These are phyloP conservation scores for Stichodactyla helianthus DNA, from an alignment of 64 coral and sea anemone genomes.

Conservation along the genomic window DNA sequence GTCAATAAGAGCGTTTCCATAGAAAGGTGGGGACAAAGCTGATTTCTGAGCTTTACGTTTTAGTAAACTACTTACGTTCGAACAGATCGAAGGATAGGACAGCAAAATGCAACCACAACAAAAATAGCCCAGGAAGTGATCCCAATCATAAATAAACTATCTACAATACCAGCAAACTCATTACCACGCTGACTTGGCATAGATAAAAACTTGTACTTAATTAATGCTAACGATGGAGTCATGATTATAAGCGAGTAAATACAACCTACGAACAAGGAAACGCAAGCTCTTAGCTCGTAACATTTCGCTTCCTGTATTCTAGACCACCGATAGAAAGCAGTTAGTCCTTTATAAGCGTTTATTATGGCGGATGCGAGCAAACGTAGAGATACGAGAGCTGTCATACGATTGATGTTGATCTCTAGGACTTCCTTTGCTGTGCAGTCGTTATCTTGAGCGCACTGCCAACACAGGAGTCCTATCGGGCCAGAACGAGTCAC, in stretches of 20 bases:
- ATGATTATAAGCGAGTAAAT: slow-evolving; percentile 63
- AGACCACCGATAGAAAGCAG: slow-evolving; percentile 77
- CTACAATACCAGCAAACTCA: slow-evolving; percentile 62
- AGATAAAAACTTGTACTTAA: slow-evolving; percentile 80
- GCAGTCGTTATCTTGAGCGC: slow-evolving; percentile 53
- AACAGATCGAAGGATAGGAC: slow-evolving; percentile 57
- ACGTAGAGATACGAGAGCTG: slow-evolving; percentile 37
- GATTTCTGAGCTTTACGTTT: background rate
- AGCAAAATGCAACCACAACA: slow-evolving; percentile 66
- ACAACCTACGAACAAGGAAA: slow-evolving; percentile 71
- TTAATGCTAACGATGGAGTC: slow-evolving; percentile 56
- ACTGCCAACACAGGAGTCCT: slow-evolving; percentile 72
- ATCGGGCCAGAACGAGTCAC: slow-evolving; percentile 38
- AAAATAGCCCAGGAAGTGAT: slow-evolving; percentile 68
- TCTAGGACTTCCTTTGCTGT: slow-evolving; percentile 49
- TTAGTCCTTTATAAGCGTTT: slow-evolving; percentile 67
- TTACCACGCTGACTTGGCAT: slow-evolving; percentile 55
- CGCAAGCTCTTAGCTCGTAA: slow-evolving; percentile 79
- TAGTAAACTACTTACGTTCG: background rate
- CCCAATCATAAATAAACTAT: slow-evolving; percentile 82
- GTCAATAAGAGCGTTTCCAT: too few species aligned
- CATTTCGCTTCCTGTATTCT: slow-evolving; percentile 66
- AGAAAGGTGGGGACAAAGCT: too few species aligned
- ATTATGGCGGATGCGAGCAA: slow-evolving; percentile 41
- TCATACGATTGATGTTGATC: slow-evolving; percentile 36